Conservation (phyloP, 2,113 vertebrate species). For the Eublepharis macularius region DNA sequence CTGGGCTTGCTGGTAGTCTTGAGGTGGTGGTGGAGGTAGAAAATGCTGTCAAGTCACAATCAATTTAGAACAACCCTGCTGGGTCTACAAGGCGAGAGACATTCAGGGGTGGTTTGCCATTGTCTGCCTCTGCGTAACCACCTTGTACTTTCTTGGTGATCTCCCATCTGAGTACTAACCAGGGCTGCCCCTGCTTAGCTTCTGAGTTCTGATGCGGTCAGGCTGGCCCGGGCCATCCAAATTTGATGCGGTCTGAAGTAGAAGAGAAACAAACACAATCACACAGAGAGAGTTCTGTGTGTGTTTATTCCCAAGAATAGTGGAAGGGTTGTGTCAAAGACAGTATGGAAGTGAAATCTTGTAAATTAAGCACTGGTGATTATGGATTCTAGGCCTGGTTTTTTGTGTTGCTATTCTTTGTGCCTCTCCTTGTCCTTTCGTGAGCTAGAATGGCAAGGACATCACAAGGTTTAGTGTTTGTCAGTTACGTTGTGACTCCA, state of each 20-base stretch:
- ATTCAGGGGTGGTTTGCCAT: no score
- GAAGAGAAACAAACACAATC: not conserved
- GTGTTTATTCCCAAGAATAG: not conserved
- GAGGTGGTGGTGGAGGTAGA: no score
- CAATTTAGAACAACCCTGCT: no score
- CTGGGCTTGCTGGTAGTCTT: not conserved
- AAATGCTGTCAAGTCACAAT: no score
- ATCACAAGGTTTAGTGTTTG: not conserved
- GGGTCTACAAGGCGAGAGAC: no score
- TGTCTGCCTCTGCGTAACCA: no score
- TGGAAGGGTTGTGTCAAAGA: not conserved
- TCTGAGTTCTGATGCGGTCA: no score
- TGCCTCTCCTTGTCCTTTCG: conserved; percentile 3
- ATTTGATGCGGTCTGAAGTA: no score
- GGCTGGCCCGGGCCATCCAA: no score
- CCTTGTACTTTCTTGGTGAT: no score
- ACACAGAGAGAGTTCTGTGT: not conserved
- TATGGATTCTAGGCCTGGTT: not conserved
- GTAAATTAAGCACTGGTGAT: accelerated
- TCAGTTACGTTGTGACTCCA: not conserved
- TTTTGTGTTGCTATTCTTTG: not conserved
- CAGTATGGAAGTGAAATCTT: not conserved
- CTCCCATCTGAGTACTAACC: no score
- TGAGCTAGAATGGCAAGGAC: not conserved
- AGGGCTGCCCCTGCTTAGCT: no score